These are phyloP conservation scores for Varanus komodoensis DNA, from an alignment of 2,113 vertebrate species.

Conservation along the genomic window DNA sequence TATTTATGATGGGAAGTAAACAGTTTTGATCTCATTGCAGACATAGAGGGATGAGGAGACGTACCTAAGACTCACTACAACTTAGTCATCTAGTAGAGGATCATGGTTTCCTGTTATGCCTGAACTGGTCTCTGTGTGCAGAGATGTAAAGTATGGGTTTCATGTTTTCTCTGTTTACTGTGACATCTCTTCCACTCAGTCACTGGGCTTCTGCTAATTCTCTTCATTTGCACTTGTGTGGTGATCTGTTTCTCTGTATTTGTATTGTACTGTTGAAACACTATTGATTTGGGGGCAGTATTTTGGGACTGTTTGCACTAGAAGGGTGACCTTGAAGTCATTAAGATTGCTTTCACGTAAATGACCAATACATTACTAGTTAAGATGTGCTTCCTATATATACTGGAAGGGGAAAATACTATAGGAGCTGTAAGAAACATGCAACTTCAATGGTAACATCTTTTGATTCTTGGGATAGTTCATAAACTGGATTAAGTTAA, in stretches of 20 bases:
- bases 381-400: neutral
- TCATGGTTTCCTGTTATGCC: neutral
- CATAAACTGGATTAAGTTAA: neutral
- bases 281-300: neutral
- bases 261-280: neutral
- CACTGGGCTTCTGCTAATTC: neutral
- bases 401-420: neutral
- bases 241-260: neutral
- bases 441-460: neutral
- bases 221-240: conserved; percentile 2
- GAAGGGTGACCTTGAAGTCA: neutral
- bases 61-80: neutral
- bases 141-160: neutral
- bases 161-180: conserved; percentile 22
- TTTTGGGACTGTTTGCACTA: neutral
- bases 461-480: neutral
- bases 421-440: neutral
- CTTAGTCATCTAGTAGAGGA: neutral
- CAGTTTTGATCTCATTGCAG: neutral
- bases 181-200: neutral
- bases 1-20: neutral
- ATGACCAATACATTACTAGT: neutral
- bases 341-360: neutral
- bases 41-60: neutral
- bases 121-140: neutral